A percentile compares a stretch with the other conserved stretches of the same genome.
Evolutionary conservation across 2,113 vertebrate genomes (phyloP).

Genomic region (Hemibates koningsi): DNA sequence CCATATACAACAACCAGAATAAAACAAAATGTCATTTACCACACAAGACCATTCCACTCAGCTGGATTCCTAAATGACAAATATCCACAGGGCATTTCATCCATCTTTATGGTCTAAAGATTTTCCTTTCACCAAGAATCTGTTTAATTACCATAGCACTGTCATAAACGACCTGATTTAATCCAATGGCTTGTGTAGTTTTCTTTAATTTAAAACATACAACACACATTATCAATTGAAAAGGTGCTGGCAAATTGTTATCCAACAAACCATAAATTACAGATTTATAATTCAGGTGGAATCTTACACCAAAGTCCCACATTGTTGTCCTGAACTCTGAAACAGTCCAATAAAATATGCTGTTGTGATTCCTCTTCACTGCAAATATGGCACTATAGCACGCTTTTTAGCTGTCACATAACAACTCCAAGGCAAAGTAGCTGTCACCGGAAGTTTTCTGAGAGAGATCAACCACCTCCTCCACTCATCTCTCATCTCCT

Average conservation of each 20-base stretch:
- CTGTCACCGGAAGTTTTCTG: neutral
- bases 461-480: neutral
- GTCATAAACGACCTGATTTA: neutral
- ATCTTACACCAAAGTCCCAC: neutral
- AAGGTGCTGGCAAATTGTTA: neutral
- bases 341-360: neutral
- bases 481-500: neutral
- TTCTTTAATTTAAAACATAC: neutral
- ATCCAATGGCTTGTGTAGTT: neutral
- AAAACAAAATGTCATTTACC: neutral
- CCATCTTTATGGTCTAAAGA: neutral
- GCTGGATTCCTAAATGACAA: neutral
- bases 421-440: neutral
- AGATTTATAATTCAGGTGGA: neutral
- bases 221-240: neutral
- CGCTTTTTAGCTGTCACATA: neutral
- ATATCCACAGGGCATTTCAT: neutral
- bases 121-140: neutral
- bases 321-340: neutral
- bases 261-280: fast-evolving
- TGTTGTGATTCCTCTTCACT: neutral
- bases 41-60: neutral
- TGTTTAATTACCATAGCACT: neutral
- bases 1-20: neutral
- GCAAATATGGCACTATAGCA: neutral